phyloP scores from a whole-genome alignment of 1,140 invertebrate species.

The Cataglyphis hispanica region DNA sequence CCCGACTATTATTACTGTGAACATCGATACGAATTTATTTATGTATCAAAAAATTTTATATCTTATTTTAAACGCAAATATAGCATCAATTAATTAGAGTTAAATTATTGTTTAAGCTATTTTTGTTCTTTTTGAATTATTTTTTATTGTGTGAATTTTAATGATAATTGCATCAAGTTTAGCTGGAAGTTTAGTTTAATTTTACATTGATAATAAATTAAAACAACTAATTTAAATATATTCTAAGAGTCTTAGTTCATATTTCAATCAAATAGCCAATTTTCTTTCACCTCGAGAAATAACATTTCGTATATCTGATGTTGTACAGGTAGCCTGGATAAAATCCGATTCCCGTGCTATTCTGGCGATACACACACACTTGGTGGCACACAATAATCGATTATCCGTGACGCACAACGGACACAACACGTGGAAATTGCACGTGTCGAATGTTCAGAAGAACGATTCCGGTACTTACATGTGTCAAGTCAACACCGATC shows the following conservation, averaged over 20 bases:
- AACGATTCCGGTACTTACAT: constrained; percentile 96
- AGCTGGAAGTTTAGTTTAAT: neutral
- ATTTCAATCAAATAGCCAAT: neutral
- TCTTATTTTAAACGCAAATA: neutral
- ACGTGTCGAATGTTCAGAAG: constrained; percentile 94
- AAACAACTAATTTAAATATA: neutral
- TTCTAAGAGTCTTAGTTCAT: neutral
- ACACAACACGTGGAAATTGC: constrained; percentile 96
- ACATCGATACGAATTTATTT: neutral
- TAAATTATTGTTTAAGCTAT: neutral
- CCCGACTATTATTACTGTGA: neutral
- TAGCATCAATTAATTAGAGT: neutral
- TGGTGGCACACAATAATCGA: constrained; percentile 95
- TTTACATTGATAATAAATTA: neutral
- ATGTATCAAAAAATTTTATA: neutral
- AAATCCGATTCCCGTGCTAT: constrained; percentile 96
- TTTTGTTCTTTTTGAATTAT: neutral
- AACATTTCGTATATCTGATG: neutral
- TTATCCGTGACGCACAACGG: constrained; percentile 95
- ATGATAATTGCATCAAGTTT: neutral
- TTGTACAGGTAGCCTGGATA: constrained; percentile 95
- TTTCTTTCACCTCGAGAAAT: constrained; percentile 8
- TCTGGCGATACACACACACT: constrained; percentile 95
- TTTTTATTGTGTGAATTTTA: neutral
- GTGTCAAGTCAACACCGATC: constrained; percentile 97